A percentile compares a stretch with the other conserved stretches of the same genome.
Conservation (phyloP, 2,888 invertebrate species). For the Diaprepes abbreviatus region DNA sequence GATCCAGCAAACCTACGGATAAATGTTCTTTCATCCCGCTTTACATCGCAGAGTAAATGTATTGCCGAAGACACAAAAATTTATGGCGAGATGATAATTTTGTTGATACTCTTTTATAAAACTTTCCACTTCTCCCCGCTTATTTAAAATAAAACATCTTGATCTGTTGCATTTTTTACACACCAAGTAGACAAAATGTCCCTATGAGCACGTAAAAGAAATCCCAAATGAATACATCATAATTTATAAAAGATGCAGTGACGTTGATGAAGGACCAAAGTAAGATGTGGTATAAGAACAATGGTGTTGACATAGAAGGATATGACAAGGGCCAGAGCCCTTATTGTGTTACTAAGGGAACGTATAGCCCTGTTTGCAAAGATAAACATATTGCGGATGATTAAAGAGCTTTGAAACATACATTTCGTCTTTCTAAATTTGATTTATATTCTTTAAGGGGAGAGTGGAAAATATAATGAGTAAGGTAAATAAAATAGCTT, state of each 20-base stretch:
- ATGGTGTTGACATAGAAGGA: constrained; percentile 48
- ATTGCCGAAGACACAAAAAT: too few species aligned
- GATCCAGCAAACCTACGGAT: too few species aligned
- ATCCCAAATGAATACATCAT: constrained; percentile 46
- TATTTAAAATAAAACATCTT: too few species aligned
- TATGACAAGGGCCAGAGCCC: constrained; percentile 44
- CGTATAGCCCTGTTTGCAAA: constrained; percentile 41
- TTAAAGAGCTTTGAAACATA: constrained; percentile 42
- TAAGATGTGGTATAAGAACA: constrained; percentile 48
- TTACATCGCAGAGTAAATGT: too few species aligned
- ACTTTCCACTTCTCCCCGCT: too few species aligned
- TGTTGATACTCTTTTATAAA: too few species aligned
- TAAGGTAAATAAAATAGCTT: constrained; percentile 11
- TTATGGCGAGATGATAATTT: too few species aligned
- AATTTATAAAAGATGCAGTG: constrained; percentile 45
- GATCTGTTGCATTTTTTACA: too few species aligned
- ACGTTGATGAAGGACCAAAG: constrained; percentile 47
- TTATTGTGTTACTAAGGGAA: constrained; percentile 43
- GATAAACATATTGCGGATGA: constrained; percentile 48
- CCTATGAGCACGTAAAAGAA: constrained; percentile 6
- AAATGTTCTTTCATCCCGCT: too few species aligned
- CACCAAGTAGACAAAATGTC: neutral
- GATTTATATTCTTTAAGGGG: constrained; percentile 30
- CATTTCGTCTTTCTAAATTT: constrained; percentile 40
- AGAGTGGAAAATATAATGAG: neutral